A percentile compares a stretch with the other conserved stretches of the same genome.
These are phyloP conservation scores for Pheosia tremula DNA, from an alignment of 2,888 invertebrate species.

Conservation along the genomic window DNA sequence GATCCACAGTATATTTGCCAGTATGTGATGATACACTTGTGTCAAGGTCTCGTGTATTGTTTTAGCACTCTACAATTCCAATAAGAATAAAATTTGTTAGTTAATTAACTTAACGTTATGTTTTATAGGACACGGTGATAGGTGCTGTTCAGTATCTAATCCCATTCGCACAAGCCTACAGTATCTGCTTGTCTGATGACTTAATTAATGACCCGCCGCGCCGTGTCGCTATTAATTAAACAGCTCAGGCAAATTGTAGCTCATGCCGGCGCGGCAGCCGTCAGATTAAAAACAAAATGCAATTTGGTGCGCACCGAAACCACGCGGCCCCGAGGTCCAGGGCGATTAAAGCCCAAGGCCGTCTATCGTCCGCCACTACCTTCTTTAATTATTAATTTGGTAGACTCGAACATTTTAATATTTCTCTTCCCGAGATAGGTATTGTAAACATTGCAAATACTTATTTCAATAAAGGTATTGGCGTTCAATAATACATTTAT, in stretches of 20 bases:
- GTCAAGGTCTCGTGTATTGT: not conserved
- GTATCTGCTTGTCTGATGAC: constrained; percentile 77
- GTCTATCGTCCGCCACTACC: constrained; percentile 13
- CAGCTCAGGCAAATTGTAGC: constrained; percentile 77
- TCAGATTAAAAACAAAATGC: constrained; percentile 78
- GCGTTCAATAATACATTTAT: no score
- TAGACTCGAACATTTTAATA: not conserved
- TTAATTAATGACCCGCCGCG: constrained; percentile 79
- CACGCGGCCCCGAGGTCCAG: constrained; percentile 37
- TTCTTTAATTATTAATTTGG: constrained; percentile 4
- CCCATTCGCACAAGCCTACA: constrained; percentile 56
- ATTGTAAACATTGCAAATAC: no score
- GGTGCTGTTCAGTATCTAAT: constrained; percentile 65
- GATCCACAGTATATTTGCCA: no score
- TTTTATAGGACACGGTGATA: not conserved
- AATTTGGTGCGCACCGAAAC: constrained; percentile 59
- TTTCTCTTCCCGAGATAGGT: no score
- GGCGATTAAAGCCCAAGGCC: constrained; percentile 46
- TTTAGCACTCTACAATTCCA: no score
- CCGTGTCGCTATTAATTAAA: constrained; percentile 81
- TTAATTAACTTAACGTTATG: not conserved
- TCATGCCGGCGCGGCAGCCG: constrained; percentile 64
- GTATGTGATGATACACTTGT: not conserved
- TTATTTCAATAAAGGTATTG: no score
- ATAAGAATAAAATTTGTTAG: no score